phyloP scores from a whole-genome alignment of 2,888 invertebrate genomes.

The Nemotelus pantherinus region DNA sequence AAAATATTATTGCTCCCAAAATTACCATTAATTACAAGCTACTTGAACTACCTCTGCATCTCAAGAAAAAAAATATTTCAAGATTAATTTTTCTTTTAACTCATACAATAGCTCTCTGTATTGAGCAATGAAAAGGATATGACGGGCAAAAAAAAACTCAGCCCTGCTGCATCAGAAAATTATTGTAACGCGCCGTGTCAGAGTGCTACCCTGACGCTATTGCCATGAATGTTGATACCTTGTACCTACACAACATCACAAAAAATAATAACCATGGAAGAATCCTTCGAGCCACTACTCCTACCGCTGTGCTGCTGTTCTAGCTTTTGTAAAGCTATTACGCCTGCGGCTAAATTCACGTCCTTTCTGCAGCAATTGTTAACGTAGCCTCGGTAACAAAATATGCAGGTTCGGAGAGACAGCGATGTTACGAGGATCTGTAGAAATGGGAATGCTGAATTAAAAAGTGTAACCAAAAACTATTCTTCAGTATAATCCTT shows the following conservation, averaged over 20 bases:
- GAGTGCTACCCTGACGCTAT: constrained; percentile 11
- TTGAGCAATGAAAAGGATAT: constrained; percentile 32
- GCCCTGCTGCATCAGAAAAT: constrained; percentile 28
- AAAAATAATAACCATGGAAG: background rate
- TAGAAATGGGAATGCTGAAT: background rate
- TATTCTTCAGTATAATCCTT: background rate
- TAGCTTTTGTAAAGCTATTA: constrained; percentile 53
- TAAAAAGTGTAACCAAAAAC: background rate
- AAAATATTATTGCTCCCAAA: constrained; percentile 22
- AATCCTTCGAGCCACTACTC: constrained; percentile 48
- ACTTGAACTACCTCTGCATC: constrained; percentile 28
- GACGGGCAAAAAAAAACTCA: constrained; percentile 7
- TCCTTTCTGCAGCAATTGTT: constrained; percentile 51
- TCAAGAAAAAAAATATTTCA: background rate
- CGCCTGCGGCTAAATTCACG: constrained; percentile 54
- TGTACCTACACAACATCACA: constrained; percentile 16
- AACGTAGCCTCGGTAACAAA: constrained; percentile 19
- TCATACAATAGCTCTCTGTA: constrained; percentile 16
- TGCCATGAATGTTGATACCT: background rate
- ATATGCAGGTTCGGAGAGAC: background rate
- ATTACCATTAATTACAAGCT: constrained; percentile 37
- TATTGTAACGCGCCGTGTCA: constrained; percentile 1
- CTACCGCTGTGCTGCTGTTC: constrained; percentile 47
- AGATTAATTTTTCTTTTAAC: constrained; percentile 34
- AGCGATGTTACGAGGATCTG: constrained; percentile 2